These are phyloP conservation scores for Cotesia congregata DNA, from an alignment of 2,888 invertebrate species.

Conservation along the genomic window DNA sequence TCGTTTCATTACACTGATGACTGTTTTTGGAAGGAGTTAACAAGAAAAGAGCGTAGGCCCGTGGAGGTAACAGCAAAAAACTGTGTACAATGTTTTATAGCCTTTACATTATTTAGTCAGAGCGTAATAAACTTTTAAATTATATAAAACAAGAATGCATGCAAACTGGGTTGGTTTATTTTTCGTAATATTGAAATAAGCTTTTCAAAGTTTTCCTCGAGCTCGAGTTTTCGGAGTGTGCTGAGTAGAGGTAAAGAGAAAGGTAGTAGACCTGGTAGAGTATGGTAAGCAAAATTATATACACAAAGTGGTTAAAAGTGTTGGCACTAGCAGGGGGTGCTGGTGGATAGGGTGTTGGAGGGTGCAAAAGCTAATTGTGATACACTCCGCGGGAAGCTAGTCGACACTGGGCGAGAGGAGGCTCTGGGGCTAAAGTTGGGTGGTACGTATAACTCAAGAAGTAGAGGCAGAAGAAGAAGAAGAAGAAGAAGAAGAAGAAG, in stretches of 20 bases:
- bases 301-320: constrained; percentile 35
- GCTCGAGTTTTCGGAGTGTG: constrained; percentile 47
- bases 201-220: constrained; percentile 53
- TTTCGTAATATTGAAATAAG: constrained; percentile 61
- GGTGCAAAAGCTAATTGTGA: constrained; percentile 67
- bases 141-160: constrained; percentile 45
- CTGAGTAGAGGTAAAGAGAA: constrained; percentile 41
- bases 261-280: constrained; percentile 33
- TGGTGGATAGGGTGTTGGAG: constrained; percentile 47
- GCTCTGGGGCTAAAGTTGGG: constrained; percentile 38
- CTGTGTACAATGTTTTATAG: constrained; percentile 4
- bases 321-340: constrained; percentile 14
- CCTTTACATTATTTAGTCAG: constrained; percentile 22
- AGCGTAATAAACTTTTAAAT: constrained; percentile 47
- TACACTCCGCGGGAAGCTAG: constrained; percentile 66
- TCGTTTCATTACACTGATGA: constrained; percentile 47
- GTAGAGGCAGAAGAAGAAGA: neutral
- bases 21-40: constrained; percentile 40
- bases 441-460: constrained; percentile 61
- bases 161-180: constrained; percentile 50
- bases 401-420: constrained; percentile 47
- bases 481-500: constrained; percentile 47
- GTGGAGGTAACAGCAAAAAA: neutral
- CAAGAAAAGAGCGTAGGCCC: constrained; percentile 43
- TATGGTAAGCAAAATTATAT: constrained; percentile 31